Evolutionary conservation across 1,140 invertebrate genomes (phyloP), one percentile per base, ranked within the genome.

Genomic region (Drosophila truncata): DNA sequence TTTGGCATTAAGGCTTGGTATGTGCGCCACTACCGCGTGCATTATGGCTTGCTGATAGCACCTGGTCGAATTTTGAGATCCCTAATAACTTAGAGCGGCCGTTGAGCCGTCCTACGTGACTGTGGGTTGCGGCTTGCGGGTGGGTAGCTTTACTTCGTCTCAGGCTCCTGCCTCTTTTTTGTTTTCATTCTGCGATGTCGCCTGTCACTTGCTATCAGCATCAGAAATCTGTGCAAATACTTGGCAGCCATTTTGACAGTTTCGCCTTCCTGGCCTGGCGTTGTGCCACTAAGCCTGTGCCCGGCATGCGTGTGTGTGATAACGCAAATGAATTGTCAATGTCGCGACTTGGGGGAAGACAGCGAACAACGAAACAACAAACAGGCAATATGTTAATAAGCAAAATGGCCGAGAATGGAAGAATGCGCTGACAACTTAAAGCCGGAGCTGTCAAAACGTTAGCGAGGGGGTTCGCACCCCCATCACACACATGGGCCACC

Each of bases 381-480:
- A 74, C 82, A 78, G 47, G 31, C 47, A 67, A 87, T 87, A 87
- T 87, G 84, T 88, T 87, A 87, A 88, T 87, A 88, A 78, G 84
- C 76, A 67, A 59, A 65, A 88, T 55, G 35, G 59, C 72, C 57
- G 54, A 42, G 66, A 73, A 27, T 69, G 70, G 46, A 88, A 90
- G 80, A 81, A 80, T 76, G 85, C 85, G 72, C 80, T 84, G 85
- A 87, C 84, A 88, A 90, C 84, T 90, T 88, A 78, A 88, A 90
- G 81, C 85, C 85, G 66, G 63, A 62, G 54, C 85, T 88, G 84
- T 87, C 84, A 87, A 84, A 87, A 88, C 74, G 77, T 74, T 88
- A 62, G 71, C 85, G 69, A 29, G 47, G 64, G 74, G 57, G 58
- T 46, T 58, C 47, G 54, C 58, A 47, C 41, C 54, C 69, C 66